Evolutionary conservation across 1,140 invertebrate genomes (phyloP).

Genomic region (Agraylea sexmaculata): DNA sequence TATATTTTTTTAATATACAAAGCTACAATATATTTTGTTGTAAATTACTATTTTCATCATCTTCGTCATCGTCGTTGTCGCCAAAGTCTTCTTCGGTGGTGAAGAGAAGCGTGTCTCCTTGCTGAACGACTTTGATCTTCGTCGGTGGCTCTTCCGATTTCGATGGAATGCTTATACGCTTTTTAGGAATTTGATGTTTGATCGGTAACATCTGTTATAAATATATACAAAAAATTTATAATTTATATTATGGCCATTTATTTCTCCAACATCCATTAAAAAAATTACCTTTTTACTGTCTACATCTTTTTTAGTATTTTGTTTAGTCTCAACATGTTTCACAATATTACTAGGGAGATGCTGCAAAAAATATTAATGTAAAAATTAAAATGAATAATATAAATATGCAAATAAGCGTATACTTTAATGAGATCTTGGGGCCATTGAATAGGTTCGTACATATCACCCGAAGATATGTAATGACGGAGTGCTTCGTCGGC

Average conservation of each 20-base stretch:
- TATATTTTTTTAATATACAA: neutral
- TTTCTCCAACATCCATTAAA: too few species aligned
- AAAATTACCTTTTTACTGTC: too few species aligned
- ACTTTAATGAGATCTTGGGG: conserved; percentile 31
- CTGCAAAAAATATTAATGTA: conserved; percentile 15
- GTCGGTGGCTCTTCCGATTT: conserved; percentile 19
- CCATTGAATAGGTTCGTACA: conserved; percentile 40
- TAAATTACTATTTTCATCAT: conserved; percentile 8
- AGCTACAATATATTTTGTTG: neutral
- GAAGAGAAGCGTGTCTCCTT: conserved; percentile 11
- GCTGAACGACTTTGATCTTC: conserved; percentile 11
- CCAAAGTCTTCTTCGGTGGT: neutral
- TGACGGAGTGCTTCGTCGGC: conserved; percentile 55
- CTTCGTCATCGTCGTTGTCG: conserved; percentile 26
- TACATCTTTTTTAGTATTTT: too few species aligned
- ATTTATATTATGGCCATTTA: too few species aligned
- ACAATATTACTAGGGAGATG: too few species aligned
- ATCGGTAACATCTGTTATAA: too few species aligned
- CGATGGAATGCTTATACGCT: conserved; percentile 7
- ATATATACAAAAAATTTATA: too few species aligned
- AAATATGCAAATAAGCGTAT: conserved; percentile 10
- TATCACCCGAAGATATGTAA: conserved; percentile 51
- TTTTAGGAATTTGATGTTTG: too few species aligned
- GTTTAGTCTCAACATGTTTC: too few species aligned
- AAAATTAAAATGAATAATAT: conserved; percentile 4